Evolutionary conservation across 2,113 vertebrate species (phyloP).

Genomic region (Lophochroa leadbeateri): DNA sequence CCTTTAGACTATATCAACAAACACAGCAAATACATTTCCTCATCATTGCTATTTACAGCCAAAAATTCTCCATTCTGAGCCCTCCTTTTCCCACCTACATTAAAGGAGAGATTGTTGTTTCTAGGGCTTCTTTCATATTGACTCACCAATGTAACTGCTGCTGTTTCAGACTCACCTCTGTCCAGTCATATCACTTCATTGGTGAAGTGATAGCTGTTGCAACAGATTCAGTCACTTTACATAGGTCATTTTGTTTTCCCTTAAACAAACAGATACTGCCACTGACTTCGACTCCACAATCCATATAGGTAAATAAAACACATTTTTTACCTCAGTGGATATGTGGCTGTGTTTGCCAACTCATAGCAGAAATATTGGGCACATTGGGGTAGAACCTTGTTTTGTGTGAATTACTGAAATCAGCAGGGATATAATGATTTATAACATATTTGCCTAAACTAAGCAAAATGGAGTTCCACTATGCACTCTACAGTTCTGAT

Average conservation of each 20-base stretch:
- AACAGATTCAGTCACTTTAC: not conserved
- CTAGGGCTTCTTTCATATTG: not conserved
- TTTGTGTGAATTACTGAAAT: not conserved
- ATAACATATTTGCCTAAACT: not conserved
- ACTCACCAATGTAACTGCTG: not conserved
- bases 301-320: not conserved
- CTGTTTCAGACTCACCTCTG: not conserved
- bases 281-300: not conserved
- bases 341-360: not conserved
- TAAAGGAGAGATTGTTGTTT: not conserved
- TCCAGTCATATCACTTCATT: not conserved
- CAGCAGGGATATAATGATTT: not conserved
- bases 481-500: not conserved
- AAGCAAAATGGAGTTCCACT: not conserved
- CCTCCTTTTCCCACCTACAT: not conserved
- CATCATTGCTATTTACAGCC: not conserved
- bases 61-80: not conserved
- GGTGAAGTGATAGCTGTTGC: not conserved
- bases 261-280: not conserved
- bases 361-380: not conserved
- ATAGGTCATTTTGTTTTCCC: not conserved
- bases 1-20: not conserved
- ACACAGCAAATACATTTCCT: not conserved
- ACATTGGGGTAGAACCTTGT: not conserved
- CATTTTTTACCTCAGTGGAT: not conserved